These are phyloP conservation scores for Zoanthus solanderi DNA, from an alignment of 92 coral and sea anemone genomes.

Conservation along the genomic window DNA sequence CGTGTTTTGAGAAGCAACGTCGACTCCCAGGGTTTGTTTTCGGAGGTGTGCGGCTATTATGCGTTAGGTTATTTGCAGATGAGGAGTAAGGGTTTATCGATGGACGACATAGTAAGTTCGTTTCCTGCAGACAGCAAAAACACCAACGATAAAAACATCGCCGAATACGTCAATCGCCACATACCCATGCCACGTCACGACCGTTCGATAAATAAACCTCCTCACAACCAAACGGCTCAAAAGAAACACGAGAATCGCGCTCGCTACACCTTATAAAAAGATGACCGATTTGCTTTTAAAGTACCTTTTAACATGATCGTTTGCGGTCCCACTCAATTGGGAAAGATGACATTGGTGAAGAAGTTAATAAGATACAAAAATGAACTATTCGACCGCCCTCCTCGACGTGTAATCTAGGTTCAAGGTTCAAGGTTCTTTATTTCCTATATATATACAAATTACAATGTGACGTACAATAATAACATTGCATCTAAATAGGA, in stretches of 20 bases:
- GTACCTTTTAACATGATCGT: neutral
- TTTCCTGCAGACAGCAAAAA: neutral
- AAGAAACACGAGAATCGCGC: neutral
- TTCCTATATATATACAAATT: too few relatives aligned
- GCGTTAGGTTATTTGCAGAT: conserved; percentile 38
- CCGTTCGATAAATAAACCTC: neutral
- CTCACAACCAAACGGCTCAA: neutral
- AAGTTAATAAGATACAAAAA: neutral
- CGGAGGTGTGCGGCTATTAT: conserved; percentile 56
- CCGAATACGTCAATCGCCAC: neutral
- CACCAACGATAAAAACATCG: neutral
- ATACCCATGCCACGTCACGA: neutral
- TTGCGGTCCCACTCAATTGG: conserved; percentile 10
- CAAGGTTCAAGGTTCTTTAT: too few relatives aligned
- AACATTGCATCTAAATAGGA: too few relatives aligned
- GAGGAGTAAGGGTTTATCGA: conserved; percentile 17
- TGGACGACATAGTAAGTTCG: neutral
- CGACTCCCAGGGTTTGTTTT: conserved; percentile 34
- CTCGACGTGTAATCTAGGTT: neutral
- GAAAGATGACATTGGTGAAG: conserved; percentile 3
- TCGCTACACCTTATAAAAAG: neutral
- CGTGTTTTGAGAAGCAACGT: too few relatives aligned
- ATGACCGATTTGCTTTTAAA: neutral
- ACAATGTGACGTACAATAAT: too few relatives aligned
- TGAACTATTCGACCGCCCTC: neutral